Percentiles rank a stretch among this genome's conserved stretches.
Conservation (phyloP, 1,140 invertebrate genomes). For the Drosophila tropicalis region DNA sequence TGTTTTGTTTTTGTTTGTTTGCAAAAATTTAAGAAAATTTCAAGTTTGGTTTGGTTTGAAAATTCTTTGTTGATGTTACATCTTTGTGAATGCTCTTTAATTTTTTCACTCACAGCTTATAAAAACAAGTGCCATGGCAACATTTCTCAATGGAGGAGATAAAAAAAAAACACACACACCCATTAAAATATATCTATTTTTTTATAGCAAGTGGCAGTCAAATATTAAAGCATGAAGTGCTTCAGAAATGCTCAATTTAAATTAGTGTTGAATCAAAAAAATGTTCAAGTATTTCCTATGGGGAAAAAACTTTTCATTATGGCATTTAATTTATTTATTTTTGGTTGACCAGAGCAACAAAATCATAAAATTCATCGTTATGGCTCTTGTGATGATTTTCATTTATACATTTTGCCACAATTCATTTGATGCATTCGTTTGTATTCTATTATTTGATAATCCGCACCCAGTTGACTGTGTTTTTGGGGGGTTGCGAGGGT, state of each 20-base stretch:
- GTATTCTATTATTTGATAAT: neutral
- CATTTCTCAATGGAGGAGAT: neutral
- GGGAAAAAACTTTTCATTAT: neutral
- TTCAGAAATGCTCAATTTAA: neutral
- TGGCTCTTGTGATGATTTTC: neutral
- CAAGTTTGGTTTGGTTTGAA: neutral
- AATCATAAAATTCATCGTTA: neutral
- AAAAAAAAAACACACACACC: neutral
- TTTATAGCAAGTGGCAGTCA: neutral
- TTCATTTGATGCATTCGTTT: neutral
- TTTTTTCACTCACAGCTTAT: neutral
- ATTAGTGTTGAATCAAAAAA: neutral
- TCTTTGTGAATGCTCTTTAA: neutral
- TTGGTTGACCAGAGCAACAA: neutral
- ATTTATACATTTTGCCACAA: neutral
- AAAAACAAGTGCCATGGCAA: neutral
- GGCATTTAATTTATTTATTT: neutral
- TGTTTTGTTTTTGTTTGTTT: too few relatives aligned
- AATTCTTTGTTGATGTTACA: too few relatives aligned
- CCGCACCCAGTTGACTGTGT: neutral
- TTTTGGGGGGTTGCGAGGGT: neutral
- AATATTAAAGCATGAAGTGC: neutral
- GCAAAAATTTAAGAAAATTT: neutral
- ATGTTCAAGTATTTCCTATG: neutral
- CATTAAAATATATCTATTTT: too few relatives aligned